Evolutionary conservation across 1,140 invertebrate species (phyloP).

Genomic region (Steinernema feltiae): DNA sequence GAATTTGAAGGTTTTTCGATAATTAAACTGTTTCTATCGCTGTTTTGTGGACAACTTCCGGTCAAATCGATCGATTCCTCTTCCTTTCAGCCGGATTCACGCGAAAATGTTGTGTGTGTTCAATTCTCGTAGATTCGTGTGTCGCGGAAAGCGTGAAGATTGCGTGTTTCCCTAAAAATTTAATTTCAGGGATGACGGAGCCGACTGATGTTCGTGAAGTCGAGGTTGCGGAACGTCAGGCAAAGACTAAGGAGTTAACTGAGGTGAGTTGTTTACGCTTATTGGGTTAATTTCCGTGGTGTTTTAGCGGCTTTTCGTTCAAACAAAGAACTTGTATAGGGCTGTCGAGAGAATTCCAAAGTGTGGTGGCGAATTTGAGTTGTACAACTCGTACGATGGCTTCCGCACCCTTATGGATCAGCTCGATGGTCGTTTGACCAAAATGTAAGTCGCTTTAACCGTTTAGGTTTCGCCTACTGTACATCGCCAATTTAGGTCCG

Average conservation of each 20-base stretch:
- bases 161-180: slow-evolving; percentile 8
- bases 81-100: background rate
- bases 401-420: background rate
- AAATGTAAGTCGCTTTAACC: background rate
- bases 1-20: background rate
- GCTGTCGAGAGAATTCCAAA: background rate
- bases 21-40: background rate
- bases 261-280: background rate
- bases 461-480: background rate
- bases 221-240: background rate
- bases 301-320: background rate
- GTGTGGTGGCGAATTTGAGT: background rate
- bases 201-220: background rate
- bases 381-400: background rate
- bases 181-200: background rate
- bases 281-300: too few relatives aligned
- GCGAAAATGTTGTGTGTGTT: background rate
- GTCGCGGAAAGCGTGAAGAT: background rate
- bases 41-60: background rate
- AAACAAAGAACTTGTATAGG: background rate
- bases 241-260: background rate
- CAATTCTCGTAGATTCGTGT: background rate
- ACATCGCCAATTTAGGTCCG: background rate
- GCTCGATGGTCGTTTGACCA: background rate
- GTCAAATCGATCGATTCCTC: background rate